Percentiles rank a stretch among this genome's conserved stretches.
phyloP scores from a whole-genome alignment of 2,888 invertebrate species.

The Drosophila affinis region DNA sequence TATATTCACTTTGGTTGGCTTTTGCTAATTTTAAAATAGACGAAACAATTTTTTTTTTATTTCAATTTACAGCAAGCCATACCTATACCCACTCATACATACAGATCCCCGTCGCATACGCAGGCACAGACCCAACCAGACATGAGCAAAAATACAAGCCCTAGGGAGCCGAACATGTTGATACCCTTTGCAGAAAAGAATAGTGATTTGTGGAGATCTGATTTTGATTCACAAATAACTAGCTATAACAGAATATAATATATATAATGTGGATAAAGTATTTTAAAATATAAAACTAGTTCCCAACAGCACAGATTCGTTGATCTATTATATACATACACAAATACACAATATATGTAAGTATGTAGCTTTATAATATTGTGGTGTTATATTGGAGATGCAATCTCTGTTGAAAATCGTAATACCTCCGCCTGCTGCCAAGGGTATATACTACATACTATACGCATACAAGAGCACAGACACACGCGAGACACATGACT shows the following conservation, averaged over 20 bases:
- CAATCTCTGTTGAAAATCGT: too few relatives aligned
- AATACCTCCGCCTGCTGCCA: too few relatives aligned
- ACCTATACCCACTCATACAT: conserved; percentile 33
- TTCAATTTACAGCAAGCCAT: conserved; percentile 67
- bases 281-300: too few relatives aligned
- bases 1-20: conserved; percentile 69
- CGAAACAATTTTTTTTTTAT: conserved; percentile 72
- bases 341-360: background rate
- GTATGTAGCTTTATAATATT: too few relatives aligned
- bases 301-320: too few relatives aligned
- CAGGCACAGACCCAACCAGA: background rate
- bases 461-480: conserved; percentile 13
- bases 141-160: background rate
- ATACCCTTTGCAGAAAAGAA: background rate
- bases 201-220: background rate
- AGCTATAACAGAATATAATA: background rate
- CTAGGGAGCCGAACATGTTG: background rate
- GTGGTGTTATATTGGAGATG: too few relatives aligned
- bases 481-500: conserved; percentile 59
- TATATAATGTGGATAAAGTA: too few relatives aligned
- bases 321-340: background rate
- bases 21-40: conserved; percentile 78
- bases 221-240: background rate
- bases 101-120: background rate
- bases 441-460: background rate